A percentile compares a stretch with the other conserved stretches of the same genome.
phyloP scores from a whole-genome alignment of 2,113 vertebrate genomes.

The Salvator merianae region DNA sequence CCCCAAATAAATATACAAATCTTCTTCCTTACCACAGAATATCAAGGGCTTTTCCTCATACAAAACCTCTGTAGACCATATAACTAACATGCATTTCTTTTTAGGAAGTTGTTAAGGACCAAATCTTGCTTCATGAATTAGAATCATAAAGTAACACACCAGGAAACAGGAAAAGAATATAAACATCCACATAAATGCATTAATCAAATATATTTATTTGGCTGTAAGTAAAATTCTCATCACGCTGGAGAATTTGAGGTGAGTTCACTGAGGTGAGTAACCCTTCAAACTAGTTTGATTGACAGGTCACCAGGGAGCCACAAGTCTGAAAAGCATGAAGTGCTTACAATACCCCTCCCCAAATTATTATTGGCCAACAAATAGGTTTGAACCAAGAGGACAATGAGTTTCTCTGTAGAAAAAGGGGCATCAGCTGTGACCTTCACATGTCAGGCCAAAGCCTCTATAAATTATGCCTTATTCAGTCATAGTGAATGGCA shows the following conservation, averaged over 20 bases:
- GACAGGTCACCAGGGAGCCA: not conserved
- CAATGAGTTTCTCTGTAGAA: not conserved
- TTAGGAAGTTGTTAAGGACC: not conserved
- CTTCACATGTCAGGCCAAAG: not conserved
- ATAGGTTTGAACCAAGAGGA: not conserved
- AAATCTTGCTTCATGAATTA: slow-evolving; percentile 2
- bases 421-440: not conserved
- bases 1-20: not conserved
- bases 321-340: not conserved
- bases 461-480: accelerated
- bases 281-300: not conserved
- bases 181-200: not conserved
- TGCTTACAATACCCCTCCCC: slow-evolving; percentile 13
- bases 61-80: not conserved
- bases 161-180: not conserved
- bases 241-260: slow-evolving; percentile 20
- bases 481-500: not conserved
- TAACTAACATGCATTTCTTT: not conserved
- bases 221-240: slow-evolving; percentile 3
- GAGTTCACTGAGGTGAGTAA: not conserved
- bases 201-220: not conserved
- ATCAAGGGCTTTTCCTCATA: not conserved
- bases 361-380: not conserved
- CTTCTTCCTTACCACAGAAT: not conserved
- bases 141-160: slow-evolving; percentile 13